Evolutionary conservation across 1,140 invertebrate genomes (phyloP), one percentile per base, ranked within the genome.

Genomic region (Ceratitis capitata): DNA sequence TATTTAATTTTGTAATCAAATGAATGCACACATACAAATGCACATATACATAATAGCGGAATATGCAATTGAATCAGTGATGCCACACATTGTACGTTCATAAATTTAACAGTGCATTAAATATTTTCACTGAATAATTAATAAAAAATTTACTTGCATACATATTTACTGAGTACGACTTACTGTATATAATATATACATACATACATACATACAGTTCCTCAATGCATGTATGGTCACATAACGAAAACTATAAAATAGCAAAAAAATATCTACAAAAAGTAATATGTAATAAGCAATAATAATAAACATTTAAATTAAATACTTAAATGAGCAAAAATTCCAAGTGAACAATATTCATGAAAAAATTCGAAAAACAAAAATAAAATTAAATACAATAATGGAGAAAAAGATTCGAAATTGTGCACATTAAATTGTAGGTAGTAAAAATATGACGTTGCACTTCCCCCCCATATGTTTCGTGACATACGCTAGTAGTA

Each of bases 231-330:
- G 64, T 29, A 61, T 61, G 58, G 14, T 2, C 12, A 7, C 29
- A 53, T 19, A 14, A 35, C 32, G 39, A 69, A 39, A 69, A 39
- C 61, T 69, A 69, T 69, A 69, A 19, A 69, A 69, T 14, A 47
- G 39, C 39, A 78, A 45, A 78, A 9, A n/a, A n/a, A n/a, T n/a
- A n/a, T n/a, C n/a, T 23, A 23, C 69, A 45, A 78, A 23, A 78
- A 45, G 58, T 4, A 64, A 64, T 64, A n/a, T n/a, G n/a, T n/a
- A 78, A 78, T 78, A 78, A 74, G 51, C 29, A 74, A 74, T 74
- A 74, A 78, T 78, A 78, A 78, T 78, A 47, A 47, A 78, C 69
- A 78, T 47, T 78, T 78, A 78, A 78, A 19, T 78, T 78, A 78
- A 78, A 78, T 39, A 42, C 69, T 78, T 42, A 42, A 45, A 42